Evolutionary conservation across 2,888 invertebrate species (phyloP).

Genomic region (Eurytoma adleriae): DNA sequence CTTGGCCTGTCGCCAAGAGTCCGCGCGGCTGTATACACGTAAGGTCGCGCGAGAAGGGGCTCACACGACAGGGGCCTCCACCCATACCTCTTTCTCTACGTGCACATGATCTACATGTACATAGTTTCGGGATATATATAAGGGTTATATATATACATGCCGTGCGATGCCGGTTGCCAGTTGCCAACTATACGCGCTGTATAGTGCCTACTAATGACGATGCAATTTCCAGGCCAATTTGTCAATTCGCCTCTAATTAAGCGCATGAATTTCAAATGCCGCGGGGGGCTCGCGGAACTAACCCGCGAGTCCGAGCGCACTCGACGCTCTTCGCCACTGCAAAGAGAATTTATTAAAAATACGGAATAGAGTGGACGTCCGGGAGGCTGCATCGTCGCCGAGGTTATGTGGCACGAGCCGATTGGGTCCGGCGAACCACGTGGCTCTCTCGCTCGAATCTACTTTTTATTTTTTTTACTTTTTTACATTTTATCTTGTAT

Average conservation of each 20-base stretch:
- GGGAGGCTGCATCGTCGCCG: constrained; percentile 41
- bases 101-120: neutral
- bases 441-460: constrained; percentile 11
- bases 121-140: too few relatives aligned
- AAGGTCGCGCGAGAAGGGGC: neutral
- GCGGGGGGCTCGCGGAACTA: neutral
- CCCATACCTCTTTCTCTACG: neutral
- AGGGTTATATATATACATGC: neutral
- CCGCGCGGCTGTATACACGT: neutral
- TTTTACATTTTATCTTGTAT: constrained; percentile 59
- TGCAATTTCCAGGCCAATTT: constrained; percentile 60
- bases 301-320: neutral
- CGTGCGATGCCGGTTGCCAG: constrained; percentile 27
- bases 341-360: neutral
- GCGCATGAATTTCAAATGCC: constrained; percentile 46
- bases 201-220: constrained; percentile 55
- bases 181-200: neutral
- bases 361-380: too few relatives aligned
- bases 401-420: constrained; percentile 19
- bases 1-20: constrained; percentile 45
- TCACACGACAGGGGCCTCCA: neutral
- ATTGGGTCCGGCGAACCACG: constrained; percentile 29
- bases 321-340: neutral
- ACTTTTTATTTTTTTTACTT: constrained; percentile 59
- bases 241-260: constrained; percentile 44